Percentiles rank a stretch among this genome's conserved stretches.
Evolutionary conservation across 2,797 vertebrate species (phyloP).

Genomic region (Anisognathus igniventris): DNA sequence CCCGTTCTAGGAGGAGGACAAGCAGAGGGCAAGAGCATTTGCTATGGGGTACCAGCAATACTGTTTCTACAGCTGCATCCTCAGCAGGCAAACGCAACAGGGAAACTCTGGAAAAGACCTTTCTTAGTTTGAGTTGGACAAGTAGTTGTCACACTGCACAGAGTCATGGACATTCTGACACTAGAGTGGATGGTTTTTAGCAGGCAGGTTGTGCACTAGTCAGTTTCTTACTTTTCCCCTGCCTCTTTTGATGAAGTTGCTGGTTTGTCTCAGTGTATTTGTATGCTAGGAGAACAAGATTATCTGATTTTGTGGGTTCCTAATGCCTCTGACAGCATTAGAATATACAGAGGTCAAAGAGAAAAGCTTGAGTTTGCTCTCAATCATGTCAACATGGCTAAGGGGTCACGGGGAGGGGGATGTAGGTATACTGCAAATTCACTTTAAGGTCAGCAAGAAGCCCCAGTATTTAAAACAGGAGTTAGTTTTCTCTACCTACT

Average conservation of each 20-base stretch:
- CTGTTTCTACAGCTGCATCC: not conserved
- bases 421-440: not conserved
- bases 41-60: not conserved
- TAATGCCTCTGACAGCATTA: not conserved
- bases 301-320: not conserved
- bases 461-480: not conserved
- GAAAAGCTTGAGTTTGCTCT: not conserved
- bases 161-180: not conserved
- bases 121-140: not conserved
- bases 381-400: not conserved
- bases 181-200: not conserved
- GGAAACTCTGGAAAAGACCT: not conserved
- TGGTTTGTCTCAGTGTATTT: not conserved
- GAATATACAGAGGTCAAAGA: not conserved
- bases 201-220: not conserved
- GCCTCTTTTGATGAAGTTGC: not conserved
- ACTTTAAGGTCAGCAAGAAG: not conserved
- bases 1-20: not conserved
- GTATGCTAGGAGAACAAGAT: not conserved
- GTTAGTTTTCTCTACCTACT: not conserved
- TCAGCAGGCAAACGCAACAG: not conserved
- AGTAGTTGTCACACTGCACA: not conserved
- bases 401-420: not conserved
- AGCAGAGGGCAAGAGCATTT: not conserved
- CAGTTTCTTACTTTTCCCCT: not conserved